phyloP scores from a whole-genome alignment of 1,140 invertebrate species.

The Micrasema minimum region DNA sequence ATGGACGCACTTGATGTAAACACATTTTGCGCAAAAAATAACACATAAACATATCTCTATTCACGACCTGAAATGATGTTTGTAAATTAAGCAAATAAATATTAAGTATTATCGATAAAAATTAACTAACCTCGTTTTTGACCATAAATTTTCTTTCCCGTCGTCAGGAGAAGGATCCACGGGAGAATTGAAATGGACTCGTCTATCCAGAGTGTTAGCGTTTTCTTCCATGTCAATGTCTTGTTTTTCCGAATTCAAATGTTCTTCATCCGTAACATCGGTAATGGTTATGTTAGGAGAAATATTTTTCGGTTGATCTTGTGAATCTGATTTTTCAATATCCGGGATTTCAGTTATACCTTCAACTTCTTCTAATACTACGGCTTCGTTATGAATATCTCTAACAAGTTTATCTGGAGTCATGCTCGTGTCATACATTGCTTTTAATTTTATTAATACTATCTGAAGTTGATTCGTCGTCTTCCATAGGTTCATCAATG shows the following conservation, averaged over 20 bases:
- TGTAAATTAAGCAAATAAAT: background rate
- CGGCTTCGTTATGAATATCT: constrained; percentile 61
- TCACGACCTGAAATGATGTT: no score
- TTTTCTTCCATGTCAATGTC: constrained; percentile 54
- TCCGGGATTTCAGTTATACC: constrained; percentile 56
- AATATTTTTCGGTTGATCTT: constrained; percentile 57
- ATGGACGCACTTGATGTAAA: background rate
- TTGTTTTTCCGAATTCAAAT: constrained; percentile 47
- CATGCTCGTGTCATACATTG: constrained; percentile 50
- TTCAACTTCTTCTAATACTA: constrained; percentile 61
- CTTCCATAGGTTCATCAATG: constrained; percentile 56
- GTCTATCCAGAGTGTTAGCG: constrained; percentile 38
- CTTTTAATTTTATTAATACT: constrained; percentile 48
- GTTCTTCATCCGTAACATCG: constrained; percentile 62
- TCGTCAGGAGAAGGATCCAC: constrained; percentile 32
- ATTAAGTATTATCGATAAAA: background rate
- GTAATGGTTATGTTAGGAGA: constrained; percentile 65
- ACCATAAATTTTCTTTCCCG: constrained; percentile 50
- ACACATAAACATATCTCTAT: no score
- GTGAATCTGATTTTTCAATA: constrained; percentile 58
- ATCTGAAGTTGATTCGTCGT: constrained; percentile 47
- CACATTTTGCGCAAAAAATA: constrained; percentile 1
- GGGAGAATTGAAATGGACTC: constrained; percentile 46
- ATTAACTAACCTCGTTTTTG: constrained; percentile 52
- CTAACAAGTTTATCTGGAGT: constrained; percentile 49